These are phyloP conservation scores for Chymomyza costata DNA, from an alignment of 1,140 invertebrate genomes.

Conservation along the genomic window DNA sequence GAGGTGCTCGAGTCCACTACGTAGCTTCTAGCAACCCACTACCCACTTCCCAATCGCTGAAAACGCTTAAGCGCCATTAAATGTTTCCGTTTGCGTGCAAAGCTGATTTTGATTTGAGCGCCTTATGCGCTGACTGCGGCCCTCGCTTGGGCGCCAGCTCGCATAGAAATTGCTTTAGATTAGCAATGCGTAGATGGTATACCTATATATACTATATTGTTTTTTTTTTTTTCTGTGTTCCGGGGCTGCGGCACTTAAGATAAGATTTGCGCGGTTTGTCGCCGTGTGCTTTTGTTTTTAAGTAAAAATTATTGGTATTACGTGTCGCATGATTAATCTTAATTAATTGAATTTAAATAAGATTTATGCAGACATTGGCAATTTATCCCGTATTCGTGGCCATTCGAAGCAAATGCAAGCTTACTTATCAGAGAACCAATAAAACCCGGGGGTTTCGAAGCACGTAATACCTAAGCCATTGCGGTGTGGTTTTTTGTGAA, in stretches of 20 bases:
- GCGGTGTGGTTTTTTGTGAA: too few species aligned
- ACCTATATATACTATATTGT: neutral
- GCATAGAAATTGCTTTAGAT: slow-evolving; percentile 36
- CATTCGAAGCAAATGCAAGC: too few species aligned
- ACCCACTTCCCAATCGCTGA: slow-evolving; percentile 8
- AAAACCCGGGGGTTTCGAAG: too few species aligned
- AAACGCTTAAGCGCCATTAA: slow-evolving; percentile 50
- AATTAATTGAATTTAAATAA: slow-evolving; percentile 63
- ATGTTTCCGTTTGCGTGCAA: slow-evolving; percentile 48
- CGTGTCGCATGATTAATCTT: slow-evolving; percentile 55
- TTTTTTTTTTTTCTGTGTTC: neutral
- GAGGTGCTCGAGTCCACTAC: neutral
- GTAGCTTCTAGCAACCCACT: neutral
- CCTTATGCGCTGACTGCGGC: neutral
- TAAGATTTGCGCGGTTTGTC: slow-evolving; percentile 35
- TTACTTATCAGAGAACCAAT: too few species aligned
- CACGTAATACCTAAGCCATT: too few species aligned
- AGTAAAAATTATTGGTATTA: slow-evolving; percentile 55
- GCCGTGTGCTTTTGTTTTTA: slow-evolving; percentile 30
- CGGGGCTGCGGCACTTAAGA: slow-evolving; percentile 36
- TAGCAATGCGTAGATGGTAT: slow-evolving; percentile 6
- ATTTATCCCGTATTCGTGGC: too few species aligned
- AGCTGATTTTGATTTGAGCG: slow-evolving; percentile 32
- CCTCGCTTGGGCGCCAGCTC: slow-evolving; percentile 1
- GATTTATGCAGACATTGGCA: slow-evolving; percentile 43